These are phyloP conservation scores for Austrolebias charrua DNA, from an alignment of 2,797 vertebrate genomes.

Conservation along the genomic window DNA sequence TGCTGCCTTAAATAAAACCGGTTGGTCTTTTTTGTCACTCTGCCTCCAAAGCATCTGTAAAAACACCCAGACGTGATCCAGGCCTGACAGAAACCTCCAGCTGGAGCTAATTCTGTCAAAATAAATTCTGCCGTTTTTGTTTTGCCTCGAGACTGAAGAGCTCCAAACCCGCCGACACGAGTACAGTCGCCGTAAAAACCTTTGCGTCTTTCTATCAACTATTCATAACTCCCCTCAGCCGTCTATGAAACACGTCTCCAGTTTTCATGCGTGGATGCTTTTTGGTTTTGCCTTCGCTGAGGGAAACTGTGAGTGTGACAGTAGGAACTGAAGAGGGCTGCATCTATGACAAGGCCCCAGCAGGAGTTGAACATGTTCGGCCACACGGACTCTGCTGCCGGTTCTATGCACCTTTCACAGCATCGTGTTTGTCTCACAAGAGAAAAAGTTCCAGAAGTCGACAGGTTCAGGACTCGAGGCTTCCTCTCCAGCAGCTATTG, in stretches of 20 bases:
- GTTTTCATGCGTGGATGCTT: neutral
- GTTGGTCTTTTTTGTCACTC: too few relatives aligned
- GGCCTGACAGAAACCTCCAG: neutral
- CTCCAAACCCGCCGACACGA: neutral
- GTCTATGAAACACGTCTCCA: neutral
- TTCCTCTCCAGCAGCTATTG: conserved; percentile 34
- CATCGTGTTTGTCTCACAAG: neutral
- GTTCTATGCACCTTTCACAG: conserved; percentile 9
- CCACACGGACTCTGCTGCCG: neutral
- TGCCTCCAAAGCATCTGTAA: neutral
- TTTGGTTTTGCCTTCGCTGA: neutral
- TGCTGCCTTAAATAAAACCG: too few relatives aligned
- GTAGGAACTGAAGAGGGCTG: neutral
- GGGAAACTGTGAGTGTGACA: neutral
- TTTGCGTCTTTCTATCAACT: conserved; percentile 3
- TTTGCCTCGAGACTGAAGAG: neutral
- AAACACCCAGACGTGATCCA: neutral
- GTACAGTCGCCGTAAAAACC: too few relatives aligned
- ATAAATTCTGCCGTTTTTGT: neutral
- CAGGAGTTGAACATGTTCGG: conserved; percentile 1
- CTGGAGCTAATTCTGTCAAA: neutral
- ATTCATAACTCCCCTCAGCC: conserved; percentile 8
- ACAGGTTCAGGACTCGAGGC: conserved; percentile 14
- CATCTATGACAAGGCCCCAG: neutral
- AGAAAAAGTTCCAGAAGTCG: neutral